These are phyloP conservation scores for Iphiclides podalirius DNA, from an alignment of 2,888 invertebrate genomes.

Conservation along the genomic window DNA sequence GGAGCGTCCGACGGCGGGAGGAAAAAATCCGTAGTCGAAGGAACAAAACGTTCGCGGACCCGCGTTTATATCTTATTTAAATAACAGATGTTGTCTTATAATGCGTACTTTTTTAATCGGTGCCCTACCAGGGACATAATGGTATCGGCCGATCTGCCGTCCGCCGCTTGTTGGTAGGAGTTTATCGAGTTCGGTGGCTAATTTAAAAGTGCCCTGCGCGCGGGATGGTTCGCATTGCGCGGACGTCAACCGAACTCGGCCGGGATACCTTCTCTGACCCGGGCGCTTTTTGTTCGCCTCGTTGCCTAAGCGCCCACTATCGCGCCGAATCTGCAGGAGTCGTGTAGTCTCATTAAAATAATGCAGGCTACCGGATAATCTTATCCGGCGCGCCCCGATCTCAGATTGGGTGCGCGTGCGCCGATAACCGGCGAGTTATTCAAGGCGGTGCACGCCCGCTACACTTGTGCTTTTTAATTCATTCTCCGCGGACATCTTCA, in stretches of 20 bases:
- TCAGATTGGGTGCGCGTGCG: slow-evolving; percentile 79
- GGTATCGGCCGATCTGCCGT: slow-evolving; percentile 77
- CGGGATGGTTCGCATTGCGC: slow-evolving; percentile 48
- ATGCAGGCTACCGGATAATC: slow-evolving; percentile 80
- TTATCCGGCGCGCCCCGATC: slow-evolving; percentile 79
- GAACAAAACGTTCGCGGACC: slow-evolving; percentile 70
- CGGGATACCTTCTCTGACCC: slow-evolving; percentile 72
- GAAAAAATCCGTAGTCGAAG: slow-evolving; percentile 61
- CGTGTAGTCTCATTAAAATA: slow-evolving; percentile 81
- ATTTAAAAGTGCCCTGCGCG: slow-evolving; percentile 66
- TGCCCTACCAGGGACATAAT: slow-evolving; percentile 77
- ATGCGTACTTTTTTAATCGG: slow-evolving; percentile 76
- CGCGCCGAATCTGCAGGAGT: slow-evolving; percentile 72
- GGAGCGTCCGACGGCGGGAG: slow-evolving; percentile 58
- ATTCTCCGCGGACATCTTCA: slow-evolving; percentile 74
- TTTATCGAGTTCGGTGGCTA: slow-evolving; percentile 71
- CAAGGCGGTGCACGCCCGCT: slow-evolving; percentile 71
- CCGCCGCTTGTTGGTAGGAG: slow-evolving; percentile 73
- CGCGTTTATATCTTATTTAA: slow-evolving; percentile 78
- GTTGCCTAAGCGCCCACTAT: slow-evolving; percentile 76
- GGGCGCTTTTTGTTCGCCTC: slow-evolving; percentile 70
- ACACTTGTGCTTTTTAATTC: slow-evolving; percentile 69
- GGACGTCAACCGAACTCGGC: slow-evolving; percentile 54
- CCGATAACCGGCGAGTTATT: slow-evolving; percentile 76
- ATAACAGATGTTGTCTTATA: slow-evolving; percentile 78